Percentiles rank a stretch among this genome's conserved stretches.
Evolutionary conservation across 2,113 vertebrate genomes (phyloP).

Genomic region (Sinocyclocheilus anshuiensis): DNA sequence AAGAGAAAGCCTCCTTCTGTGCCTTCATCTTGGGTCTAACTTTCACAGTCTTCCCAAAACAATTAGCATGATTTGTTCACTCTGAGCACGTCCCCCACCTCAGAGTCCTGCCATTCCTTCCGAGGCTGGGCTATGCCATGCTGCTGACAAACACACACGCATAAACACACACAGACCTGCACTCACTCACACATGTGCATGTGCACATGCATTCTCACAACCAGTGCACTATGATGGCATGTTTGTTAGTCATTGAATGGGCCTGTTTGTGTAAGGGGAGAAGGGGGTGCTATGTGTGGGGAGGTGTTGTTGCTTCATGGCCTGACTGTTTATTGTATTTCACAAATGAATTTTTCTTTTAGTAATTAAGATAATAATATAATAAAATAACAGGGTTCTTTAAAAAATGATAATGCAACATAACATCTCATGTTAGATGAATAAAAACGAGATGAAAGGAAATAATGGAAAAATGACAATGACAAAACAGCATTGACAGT

Average conservation of each 20-base stretch:
- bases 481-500: not conserved
- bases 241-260: conserved; percentile 50
- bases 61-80: conserved; percentile 85
- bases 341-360: not conserved
- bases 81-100: conserved; percentile 79
- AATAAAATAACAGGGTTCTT: no score
- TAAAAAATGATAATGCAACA: not conserved
- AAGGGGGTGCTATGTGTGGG: conserved; percentile 18
- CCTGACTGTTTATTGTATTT: conserved; percentile 25
- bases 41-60: conserved; percentile 75
- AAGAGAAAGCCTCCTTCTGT: conserved; percentile 74
- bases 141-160: conserved; percentile 64
- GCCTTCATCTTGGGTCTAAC: conserved; percentile 86
- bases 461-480: not conserved
- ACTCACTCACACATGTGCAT: conserved; percentile 47
- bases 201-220: conserved; percentile 58
- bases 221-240: conserved; percentile 41
- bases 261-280: conserved; percentile 50
- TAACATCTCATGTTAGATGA: not conserved
- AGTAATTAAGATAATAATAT: not conserved
- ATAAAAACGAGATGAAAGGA: not conserved
- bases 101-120: conserved; percentile 77
- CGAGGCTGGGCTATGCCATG: conserved; percentile 76
- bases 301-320: not conserved
- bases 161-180: conserved; percentile 39